phyloP scores from a whole-genome alignment of 2,113 vertebrate genomes.

The Engystomops pustulosus region DNA sequence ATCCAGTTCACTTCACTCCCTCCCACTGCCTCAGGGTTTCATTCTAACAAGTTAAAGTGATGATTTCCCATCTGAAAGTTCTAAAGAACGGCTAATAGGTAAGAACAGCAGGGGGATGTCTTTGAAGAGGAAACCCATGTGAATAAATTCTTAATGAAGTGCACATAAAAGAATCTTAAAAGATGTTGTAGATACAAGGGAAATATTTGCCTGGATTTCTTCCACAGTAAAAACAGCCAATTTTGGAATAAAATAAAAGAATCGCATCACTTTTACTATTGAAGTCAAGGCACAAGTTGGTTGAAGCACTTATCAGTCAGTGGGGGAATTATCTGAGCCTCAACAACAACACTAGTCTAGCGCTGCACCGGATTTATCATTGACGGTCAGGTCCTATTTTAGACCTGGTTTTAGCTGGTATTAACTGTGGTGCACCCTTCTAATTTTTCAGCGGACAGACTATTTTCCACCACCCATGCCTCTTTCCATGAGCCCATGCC shows the following conservation, averaged over 20 bases:
- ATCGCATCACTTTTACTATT: neutral
- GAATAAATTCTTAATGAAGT: constrained; percentile 4
- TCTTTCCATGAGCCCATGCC: too few species aligned
- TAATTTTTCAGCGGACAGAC: too few species aligned
- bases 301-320: too few species aligned
- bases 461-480: too few species aligned
- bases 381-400: too few species aligned
- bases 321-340: too few species aligned
- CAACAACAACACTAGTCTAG: too few species aligned
- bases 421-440: too few species aligned
- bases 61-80: neutral
- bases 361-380: too few species aligned
- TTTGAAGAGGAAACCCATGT: constrained; percentile 17
- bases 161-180: neutral
- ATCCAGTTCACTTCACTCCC: neutral
- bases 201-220: neutral
- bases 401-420: too few species aligned
- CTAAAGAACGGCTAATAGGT: constrained; percentile 7
- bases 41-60: neutral
- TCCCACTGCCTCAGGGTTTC: neutral
- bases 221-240: neutral
- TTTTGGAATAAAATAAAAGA: neutral
- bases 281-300: neutral
- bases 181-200: neutral
- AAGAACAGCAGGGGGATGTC: neutral